A percentile compares a stretch with the other conserved stretches of the same genome.
Evolutionary conservation across 1,140 invertebrate genomes (phyloP).

Genomic region (Papilio xuthus): DNA sequence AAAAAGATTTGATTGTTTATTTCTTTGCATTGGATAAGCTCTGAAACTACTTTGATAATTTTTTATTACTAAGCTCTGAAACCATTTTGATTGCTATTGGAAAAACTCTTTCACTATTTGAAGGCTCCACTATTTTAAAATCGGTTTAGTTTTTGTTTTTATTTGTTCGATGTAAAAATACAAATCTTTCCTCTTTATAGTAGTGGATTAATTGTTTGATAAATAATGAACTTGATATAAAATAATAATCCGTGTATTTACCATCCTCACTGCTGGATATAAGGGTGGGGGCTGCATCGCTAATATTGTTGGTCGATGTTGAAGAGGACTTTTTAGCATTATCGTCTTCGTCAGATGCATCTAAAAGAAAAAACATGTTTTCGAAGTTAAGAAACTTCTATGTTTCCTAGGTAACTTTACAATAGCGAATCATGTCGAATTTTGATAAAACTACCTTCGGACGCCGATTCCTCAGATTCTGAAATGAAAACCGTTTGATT

Average conservation of each 20-base stretch:
- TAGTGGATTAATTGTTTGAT: neutral
- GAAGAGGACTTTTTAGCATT: slow-evolving; percentile 23
- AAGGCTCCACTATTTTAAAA: too few relatives aligned
- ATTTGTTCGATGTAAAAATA: neutral
- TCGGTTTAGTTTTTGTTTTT: too few relatives aligned
- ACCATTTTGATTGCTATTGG: too few relatives aligned
- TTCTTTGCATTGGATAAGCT: too few relatives aligned
- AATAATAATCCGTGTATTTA: slow-evolving; percentile 42
- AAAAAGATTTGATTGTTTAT: too few relatives aligned
- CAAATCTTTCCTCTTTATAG: too few relatives aligned
- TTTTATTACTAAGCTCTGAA: too few relatives aligned
- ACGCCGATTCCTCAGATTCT: slow-evolving; percentile 67
- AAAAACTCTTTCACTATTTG: too few relatives aligned
- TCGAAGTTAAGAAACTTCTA: too few relatives aligned
- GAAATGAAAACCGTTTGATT: slow-evolving; percentile 67
- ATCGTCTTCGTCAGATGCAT: slow-evolving; percentile 41
- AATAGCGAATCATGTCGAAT: too few relatives aligned
- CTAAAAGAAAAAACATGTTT: slow-evolving; percentile 39
- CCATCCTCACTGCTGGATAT: slow-evolving; percentile 67
- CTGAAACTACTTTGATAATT: too few relatives aligned
- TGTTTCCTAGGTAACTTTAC: too few relatives aligned
- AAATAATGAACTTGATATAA: neutral
- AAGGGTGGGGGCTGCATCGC: slow-evolving; percentile 41
- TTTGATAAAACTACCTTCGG: slow-evolving; percentile 65
- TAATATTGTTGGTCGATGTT: slow-evolving; percentile 46